Evolutionary conservation across 2,113 vertebrate species (phyloP), one percentile per base, ranked within the genome.

Genomic region (Herpailurus yagouaroundi): DNA sequence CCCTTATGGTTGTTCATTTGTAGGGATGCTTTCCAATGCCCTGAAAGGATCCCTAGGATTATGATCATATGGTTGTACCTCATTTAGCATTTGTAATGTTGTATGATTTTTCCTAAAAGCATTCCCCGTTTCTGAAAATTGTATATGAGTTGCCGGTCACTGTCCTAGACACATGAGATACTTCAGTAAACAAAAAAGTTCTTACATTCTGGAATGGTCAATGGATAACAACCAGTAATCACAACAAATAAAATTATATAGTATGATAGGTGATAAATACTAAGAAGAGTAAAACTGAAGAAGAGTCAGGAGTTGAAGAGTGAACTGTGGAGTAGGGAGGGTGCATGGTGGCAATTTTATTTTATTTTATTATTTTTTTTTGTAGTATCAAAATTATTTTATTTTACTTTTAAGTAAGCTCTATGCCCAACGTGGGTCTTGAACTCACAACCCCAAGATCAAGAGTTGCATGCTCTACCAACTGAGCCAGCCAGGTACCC

Each of bases 141-240:
- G 12, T 3, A 33, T 13, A 52, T 2, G 50, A 16, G 4, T 1
- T 19, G 41, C 41, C 3, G 5, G 4, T 57, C 31, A 33, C 6
- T 60, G 4, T 83, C 33, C 13, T 52, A 52, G 19, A 52, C 25
- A 45, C 27, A 21, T 68, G 55, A 84, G 45, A 64, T n/a, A 27
- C 4, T 38, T 84, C 33, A 57, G 36, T 12, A 76, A 76, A 66
- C 21, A 77, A 50, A n/a, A 21, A 63, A 63, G 5, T 85, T 66
- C 57, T 52, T 85, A 50, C 5, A 11, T 31, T 38, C 33, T 64
- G 55, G 29, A 71, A 69, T 48, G 12, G 18, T 55, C 50, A 73
- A 66, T 5, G 38, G 5, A 64, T 2, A n/a, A 66, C 41, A 90
- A 36, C 27, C 45, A 66, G 8, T 64, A 52, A 55, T 14, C 4